Percentiles rank a stretch among this genome's conserved stretches.
phyloP scores from a whole-genome alignment of 2,888 invertebrate species.

The Zaprionus lineosus region DNA sequence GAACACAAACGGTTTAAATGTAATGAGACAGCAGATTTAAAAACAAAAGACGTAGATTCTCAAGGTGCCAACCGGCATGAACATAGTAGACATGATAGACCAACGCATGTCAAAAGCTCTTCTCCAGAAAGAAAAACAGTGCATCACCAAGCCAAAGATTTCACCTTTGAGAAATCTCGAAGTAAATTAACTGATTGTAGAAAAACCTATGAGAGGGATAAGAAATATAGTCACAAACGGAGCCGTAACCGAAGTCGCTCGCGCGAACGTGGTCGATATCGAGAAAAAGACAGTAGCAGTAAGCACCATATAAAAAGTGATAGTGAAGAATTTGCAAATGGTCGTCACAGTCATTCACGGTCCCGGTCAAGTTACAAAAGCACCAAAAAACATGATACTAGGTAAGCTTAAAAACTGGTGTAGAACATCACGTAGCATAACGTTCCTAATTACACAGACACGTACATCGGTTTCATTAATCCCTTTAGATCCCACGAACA shows the following conservation, averaged over 20 bases:
- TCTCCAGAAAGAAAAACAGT: not conserved
- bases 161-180: not conserved
- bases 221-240: constrained; percentile 6
- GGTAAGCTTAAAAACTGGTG: constrained; percentile 25
- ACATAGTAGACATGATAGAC: no score
- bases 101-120: not conserved
- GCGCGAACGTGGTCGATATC: constrained; percentile 5
- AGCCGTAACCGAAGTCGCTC: constrained; percentile 15
- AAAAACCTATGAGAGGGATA: not conserved
- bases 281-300: not conserved
- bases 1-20: constrained; percentile 14
- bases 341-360: constrained; percentile 26
- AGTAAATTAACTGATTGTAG: constrained; percentile 4
- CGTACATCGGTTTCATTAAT: constrained; percentile 20
- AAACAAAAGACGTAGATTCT: not conserved
- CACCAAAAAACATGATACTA: constrained; percentile 9
- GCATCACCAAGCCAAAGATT: not conserved
- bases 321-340: not conserved
- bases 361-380: constrained; percentile 9
- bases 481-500: constrained; percentile 1
- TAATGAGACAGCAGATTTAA: not conserved
- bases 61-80: constrained; percentile 1
- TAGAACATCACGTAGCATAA: not conserved
- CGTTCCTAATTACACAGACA: constrained; percentile 11
- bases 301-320: not conserved